These are phyloP conservation scores for Notodonta dromedarius DNA, from an alignment of 2,888 invertebrate species.

Conservation along the genomic window DNA sequence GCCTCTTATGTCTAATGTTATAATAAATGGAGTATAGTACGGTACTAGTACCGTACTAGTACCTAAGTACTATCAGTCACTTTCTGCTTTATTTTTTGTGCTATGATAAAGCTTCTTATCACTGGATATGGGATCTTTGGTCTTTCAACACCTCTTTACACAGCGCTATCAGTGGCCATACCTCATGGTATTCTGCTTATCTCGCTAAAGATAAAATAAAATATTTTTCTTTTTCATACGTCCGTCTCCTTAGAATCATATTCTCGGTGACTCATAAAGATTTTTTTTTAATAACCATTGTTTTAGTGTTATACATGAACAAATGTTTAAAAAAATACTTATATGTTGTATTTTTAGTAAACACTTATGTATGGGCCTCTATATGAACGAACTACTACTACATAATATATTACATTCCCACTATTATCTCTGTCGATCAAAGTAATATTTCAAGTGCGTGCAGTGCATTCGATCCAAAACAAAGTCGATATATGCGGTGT, in stretches of 20 bases:
- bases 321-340: not conserved
- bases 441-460: conserved; percentile 61
- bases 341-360: not conserved
- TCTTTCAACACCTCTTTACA: not conserved
- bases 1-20: too few species aligned
- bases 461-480: conserved; percentile 57
- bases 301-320: not conserved
- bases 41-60: too few species aligned
- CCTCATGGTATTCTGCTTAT: not conserved
- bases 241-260: not conserved
- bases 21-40: too few species aligned
- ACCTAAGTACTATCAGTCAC: too few species aligned
- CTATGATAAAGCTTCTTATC: too few species aligned
- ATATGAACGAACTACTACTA: conserved; percentile 10
- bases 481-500: conserved; percentile 49
- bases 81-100: too few species aligned
- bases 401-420: conserved; percentile 19
- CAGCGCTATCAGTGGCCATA: not conserved
- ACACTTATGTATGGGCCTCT: not conserved
- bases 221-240: not conserved
- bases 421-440: conserved; percentile 52
- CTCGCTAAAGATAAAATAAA: not conserved
- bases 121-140: not conserved
- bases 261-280: not conserved
- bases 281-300: too few species aligned